These are phyloP conservation scores for Dinomys branickii DNA, from an alignment of 2,113 vertebrate genomes.

Conservation along the genomic window DNA sequence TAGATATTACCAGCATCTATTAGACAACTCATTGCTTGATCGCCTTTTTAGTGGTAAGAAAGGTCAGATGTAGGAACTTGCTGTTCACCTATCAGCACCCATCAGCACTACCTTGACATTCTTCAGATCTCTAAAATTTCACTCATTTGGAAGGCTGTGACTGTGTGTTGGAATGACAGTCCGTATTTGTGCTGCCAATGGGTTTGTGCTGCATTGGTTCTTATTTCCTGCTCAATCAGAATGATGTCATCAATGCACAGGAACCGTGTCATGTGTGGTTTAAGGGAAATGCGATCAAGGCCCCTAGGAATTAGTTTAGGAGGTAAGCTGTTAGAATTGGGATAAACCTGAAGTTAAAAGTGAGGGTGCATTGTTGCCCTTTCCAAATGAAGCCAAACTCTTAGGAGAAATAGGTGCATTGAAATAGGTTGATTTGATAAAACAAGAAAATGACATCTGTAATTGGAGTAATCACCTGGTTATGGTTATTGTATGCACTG, in stretches of 20 bases:
- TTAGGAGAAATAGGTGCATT: neutral
- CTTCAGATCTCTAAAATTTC: neutral
- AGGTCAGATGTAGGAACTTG: neutral
- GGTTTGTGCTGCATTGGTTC: neutral
- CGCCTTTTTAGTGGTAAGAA: neutral
- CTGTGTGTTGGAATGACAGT: neutral
- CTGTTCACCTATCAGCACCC: neutral
- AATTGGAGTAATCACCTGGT: neutral
- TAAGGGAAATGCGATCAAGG: neutral
- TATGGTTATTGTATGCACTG: neutral
- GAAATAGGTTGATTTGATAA: neutral
- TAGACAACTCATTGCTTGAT: neutral
- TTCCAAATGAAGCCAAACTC: neutral
- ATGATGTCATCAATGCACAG: neutral
- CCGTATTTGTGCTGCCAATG: neutral
- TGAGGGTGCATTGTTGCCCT: neutral
- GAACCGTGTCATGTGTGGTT: neutral
- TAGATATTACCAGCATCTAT: neutral
- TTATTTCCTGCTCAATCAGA: neutral
- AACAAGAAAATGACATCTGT: neutral
- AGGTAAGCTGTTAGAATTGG: neutral
- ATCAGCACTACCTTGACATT: neutral
- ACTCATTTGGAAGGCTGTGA: neutral
- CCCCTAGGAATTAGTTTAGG: neutral
- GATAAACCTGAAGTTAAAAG: neutral